phyloP scores from a whole-genome alignment of 2,888 invertebrate genomes.

The Autographa gamma region DNA sequence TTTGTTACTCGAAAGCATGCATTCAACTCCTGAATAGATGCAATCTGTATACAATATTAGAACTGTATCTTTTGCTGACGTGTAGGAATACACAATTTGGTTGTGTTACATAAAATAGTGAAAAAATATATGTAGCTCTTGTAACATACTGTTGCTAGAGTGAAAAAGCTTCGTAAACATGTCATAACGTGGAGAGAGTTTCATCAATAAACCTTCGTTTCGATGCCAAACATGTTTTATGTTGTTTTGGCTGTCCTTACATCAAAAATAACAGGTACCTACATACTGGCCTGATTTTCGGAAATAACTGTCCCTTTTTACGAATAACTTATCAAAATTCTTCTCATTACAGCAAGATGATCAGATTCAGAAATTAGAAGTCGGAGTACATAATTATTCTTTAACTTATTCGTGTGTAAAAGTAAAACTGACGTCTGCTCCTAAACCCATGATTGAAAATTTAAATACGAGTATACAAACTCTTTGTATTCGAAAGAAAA shows the following conservation, averaged over 20 bases:
- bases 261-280: background rate
- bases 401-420: conserved; percentile 45
- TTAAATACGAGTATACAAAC: conserved; percentile 24
- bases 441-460: conserved; percentile 25
- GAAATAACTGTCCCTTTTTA: too few species aligned
- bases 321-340: conserved; percentile 39
- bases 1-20: conserved; percentile 5
- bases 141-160: background rate
- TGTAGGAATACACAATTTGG: background rate
- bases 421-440: conserved; percentile 37
- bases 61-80: background rate
- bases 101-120: background rate
- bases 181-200: conserved; percentile 4
- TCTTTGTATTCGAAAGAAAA: conserved; percentile 5
- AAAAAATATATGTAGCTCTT: background rate
- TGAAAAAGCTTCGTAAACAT: background rate
- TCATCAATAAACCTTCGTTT: conserved; percentile 2
- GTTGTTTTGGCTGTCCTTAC: background rate
- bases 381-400: conserved; percentile 42
- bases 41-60: conserved; percentile 5
- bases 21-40: background rate
- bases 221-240: conserved; percentile 4
- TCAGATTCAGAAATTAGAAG: conserved; percentile 56
- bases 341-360: conserved; percentile 63
- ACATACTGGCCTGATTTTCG: background rate